A percentile compares a stretch with the other conserved stretches of the same genome.
phyloP scores from a whole-genome alignment of 2,113 vertebrate genomes.

The Tricholaema leucomelas region DNA sequence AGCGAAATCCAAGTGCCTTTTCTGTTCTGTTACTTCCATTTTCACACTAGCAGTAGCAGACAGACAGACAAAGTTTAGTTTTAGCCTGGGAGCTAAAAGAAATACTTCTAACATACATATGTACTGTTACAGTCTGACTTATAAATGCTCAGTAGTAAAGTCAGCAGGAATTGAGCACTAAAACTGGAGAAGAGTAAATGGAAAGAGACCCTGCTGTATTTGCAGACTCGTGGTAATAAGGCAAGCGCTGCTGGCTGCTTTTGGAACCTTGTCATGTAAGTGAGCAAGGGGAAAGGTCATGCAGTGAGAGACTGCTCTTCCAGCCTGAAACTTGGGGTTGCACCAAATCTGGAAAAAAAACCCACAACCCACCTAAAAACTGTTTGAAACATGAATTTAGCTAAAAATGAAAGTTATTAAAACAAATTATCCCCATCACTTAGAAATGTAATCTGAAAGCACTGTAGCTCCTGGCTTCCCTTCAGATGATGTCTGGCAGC shows the following conservation, averaged over 20 bases:
- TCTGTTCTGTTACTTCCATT: constrained; percentile 55
- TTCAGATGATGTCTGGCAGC: constrained; percentile 44
- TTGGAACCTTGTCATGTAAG: constrained; percentile 19
- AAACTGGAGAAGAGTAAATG: constrained; percentile 40
- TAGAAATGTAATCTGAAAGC: constrained; percentile 32
- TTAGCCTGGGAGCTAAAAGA: constrained; percentile 53
- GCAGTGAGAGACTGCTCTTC: not conserved
- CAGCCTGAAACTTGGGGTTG: not conserved
- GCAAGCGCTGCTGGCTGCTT: constrained; percentile 8
- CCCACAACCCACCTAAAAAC: not conserved
- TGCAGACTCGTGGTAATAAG: not conserved
- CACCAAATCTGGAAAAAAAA: not conserved
- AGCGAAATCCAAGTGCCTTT: not conserved
- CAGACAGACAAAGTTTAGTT: constrained; percentile 48
- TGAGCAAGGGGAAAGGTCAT: constrained; percentile 25
- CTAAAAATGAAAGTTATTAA: constrained; percentile 24
- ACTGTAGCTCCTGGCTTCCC: constrained; percentile 34
- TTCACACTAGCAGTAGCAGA: constrained; percentile 50
- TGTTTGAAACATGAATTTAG: not conserved
- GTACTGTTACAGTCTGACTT: constrained; percentile 19
- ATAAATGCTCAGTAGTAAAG: constrained; percentile 21
- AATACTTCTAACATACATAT: constrained; percentile 3
- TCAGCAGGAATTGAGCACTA: constrained; percentile 47
- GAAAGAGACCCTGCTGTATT: constrained; percentile 32
- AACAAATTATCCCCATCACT: constrained; percentile 16